phyloP scores from a whole-genome alignment of 2,888 invertebrate species.

The Drosophila silvestris region DNA sequence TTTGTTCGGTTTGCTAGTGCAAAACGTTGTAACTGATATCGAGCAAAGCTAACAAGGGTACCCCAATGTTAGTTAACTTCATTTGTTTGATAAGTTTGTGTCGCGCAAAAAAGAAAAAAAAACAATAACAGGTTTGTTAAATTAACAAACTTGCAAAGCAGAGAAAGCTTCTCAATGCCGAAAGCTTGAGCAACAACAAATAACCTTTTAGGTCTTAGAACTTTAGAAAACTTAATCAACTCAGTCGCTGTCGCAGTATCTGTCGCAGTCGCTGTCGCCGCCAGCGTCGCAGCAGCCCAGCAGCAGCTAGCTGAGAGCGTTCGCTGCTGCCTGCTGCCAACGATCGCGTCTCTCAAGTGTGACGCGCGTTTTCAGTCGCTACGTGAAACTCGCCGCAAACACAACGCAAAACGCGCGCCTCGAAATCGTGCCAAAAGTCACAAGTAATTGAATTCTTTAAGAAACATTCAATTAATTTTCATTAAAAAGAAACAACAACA shows the following conservation, averaged over 20 bases:
- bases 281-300: slow-evolving; percentile 44
- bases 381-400: slow-evolving; percentile 61
- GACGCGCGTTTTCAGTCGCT: slow-evolving; percentile 63
- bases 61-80: slow-evolving; percentile 55
- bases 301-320: slow-evolving; percentile 31
- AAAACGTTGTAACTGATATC: slow-evolving; percentile 57
- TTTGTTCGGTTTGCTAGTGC: slow-evolving; percentile 61
- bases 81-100: slow-evolving; percentile 55
- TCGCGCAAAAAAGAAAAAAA: slow-evolving; percentile 15
- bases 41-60: slow-evolving; percentile 28
- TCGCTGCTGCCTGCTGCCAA: slow-evolving; percentile 11
- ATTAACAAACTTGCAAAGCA: slow-evolving; percentile 24
- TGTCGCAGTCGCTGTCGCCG: slow-evolving; percentile 6
- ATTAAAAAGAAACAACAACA: not conserved
- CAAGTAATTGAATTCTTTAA: slow-evolving; percentile 5
- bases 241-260: slow-evolving; percentile 10
- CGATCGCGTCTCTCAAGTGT: slow-evolving; percentile 39
- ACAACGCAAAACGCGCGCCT: slow-evolving; percentile 51
- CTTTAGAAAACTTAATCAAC: slow-evolving; percentile 47
- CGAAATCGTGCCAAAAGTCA: slow-evolving; percentile 31
- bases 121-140: slow-evolving; percentile 61
- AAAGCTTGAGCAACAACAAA: slow-evolving; percentile 38
- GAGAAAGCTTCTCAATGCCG: slow-evolving; percentile 58
- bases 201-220: slow-evolving; percentile 58
- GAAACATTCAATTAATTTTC: slow-evolving; percentile 13